A percentile compares a stretch with the other conserved stretches of the same genome.
Evolutionary conservation across 2,113 vertebrate genomes (phyloP).

Genomic region (Chaetodon auriga): DNA sequence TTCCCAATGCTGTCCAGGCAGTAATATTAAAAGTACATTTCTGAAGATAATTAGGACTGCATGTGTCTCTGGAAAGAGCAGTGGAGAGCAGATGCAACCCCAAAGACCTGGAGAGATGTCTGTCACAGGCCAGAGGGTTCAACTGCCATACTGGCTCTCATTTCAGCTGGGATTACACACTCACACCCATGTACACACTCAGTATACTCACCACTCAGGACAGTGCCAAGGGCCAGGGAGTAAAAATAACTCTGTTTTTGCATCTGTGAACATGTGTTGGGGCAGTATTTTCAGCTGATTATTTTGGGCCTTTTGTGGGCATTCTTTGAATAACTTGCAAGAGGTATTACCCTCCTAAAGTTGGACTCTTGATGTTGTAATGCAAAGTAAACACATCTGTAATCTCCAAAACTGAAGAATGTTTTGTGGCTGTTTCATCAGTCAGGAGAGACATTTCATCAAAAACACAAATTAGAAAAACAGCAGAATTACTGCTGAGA

Average conservation of each 20-base stretch:
- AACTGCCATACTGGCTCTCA: slow-evolving; percentile 40
- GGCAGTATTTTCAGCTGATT: slow-evolving; percentile 52
- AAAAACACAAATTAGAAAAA: slow-evolving; percentile 2
- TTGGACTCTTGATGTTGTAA: slow-evolving; percentile 25
- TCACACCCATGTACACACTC: slow-evolving; percentile 9
- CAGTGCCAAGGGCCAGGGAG: slow-evolving; percentile 27
- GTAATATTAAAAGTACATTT: not conserved
- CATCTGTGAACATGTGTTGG: slow-evolving; percentile 50
- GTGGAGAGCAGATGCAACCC: slow-evolving; percentile 24
- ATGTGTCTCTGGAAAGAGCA: slow-evolving; percentile 21
- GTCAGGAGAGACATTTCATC: slow-evolving; percentile 10
- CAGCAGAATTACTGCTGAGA: slow-evolving; percentile 14
- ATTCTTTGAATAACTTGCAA: slow-evolving; percentile 47
- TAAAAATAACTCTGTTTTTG: slow-evolving; percentile 54
- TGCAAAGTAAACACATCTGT: slow-evolving; percentile 20
- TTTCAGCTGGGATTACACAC: slow-evolving; percentile 33
- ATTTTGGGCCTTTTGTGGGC: slow-evolving; percentile 34
- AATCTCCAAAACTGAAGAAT: slow-evolving; percentile 10
- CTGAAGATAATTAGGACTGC: slow-evolving; percentile 45
- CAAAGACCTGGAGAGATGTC: slow-evolving; percentile 14
- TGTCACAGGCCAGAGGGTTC: slow-evolving; percentile 26
- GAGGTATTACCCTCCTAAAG: slow-evolving; percentile 38
- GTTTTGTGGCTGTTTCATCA: not conserved
- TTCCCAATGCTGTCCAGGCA: not conserved
- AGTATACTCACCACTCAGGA: not conserved